These are phyloP conservation scores for Drosophila multiciliata DNA, from an alignment of 2,888 invertebrate species.

Conservation along the genomic window DNA sequence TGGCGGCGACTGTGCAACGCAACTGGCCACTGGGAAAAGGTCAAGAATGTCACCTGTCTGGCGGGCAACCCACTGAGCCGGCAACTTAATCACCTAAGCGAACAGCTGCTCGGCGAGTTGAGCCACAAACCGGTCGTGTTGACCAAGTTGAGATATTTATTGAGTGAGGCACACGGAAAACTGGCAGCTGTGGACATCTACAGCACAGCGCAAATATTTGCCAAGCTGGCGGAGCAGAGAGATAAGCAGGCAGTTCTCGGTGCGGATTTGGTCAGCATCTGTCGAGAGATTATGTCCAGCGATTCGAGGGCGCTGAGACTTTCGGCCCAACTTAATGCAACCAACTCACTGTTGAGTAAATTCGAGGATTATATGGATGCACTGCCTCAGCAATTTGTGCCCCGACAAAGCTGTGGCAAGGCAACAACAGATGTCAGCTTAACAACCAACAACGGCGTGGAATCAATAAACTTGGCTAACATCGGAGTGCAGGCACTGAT, in stretches of 20 bases:
- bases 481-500: constrained; percentile 77
- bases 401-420: constrained; percentile 36
- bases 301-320: constrained; percentile 80
- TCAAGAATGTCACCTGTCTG: constrained; percentile 38
- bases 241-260: constrained; percentile 40
- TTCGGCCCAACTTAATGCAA: constrained; percentile 87
- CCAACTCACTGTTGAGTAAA: constrained; percentile 87
- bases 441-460: constrained; percentile 20
- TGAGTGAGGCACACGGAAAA: constrained; percentile 43
- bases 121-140: constrained; percentile 35
- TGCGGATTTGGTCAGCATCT: constrained; percentile 74
- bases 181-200: constrained; percentile 54
- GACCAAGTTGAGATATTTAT: constrained; percentile 39
- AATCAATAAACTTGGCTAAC: constrained; percentile 32
- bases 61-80: constrained; percentile 59
- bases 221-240: constrained; percentile 16
- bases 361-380: constrained; percentile 87
- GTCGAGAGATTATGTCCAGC: constrained; percentile 86
- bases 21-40: constrained; percentile 86
- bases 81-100: constrained; percentile 60
- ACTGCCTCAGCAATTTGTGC: constrained; percentile 54
- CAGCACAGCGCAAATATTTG: constrained; percentile 50
- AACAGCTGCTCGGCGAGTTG: constrained; percentile 20
- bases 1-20: constrained; percentile 87
- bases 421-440: rapidly evolving